These are phyloP conservation scores for Adelphocoris suturalis DNA, from an alignment of 2,888 invertebrate species.

Conservation along the genomic window DNA sequence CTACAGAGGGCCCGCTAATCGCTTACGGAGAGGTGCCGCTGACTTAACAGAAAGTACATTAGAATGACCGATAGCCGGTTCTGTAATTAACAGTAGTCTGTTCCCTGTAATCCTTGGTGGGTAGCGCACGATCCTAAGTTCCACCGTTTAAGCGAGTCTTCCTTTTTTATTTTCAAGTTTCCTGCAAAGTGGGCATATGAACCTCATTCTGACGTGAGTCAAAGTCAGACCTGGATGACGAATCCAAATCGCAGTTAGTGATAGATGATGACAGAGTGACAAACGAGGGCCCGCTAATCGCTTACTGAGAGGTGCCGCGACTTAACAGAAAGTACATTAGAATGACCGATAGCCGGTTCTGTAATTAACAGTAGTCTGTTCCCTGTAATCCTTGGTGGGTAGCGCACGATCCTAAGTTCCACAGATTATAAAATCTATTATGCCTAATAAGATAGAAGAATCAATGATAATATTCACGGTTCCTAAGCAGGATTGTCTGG, in stretches of 20 bases:
- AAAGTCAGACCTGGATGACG: too few species aligned
- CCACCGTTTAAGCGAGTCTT: background rate
- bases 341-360: conserved; percentile 42
- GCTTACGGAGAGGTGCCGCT: conserved; percentile 34
- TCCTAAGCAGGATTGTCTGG: too few species aligned
- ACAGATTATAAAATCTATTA: too few species aligned
- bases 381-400: conserved; percentile 21
- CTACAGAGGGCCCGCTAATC: background rate
- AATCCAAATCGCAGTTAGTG: too few species aligned
- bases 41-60: conserved; percentile 42
- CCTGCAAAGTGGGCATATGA: too few species aligned
- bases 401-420: conserved; percentile 22
- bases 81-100: conserved; percentile 26
- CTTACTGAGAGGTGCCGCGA: conserved; percentile 36
- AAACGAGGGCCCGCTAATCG: conserved; percentile 14
- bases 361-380: conserved; percentile 25
- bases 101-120: conserved; percentile 20
- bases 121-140: conserved; percentile 23
- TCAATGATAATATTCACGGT: too few species aligned
- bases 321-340: conserved; percentile 42
- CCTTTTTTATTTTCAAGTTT: background rate
- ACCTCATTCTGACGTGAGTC: too few species aligned
- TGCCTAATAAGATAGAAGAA: too few species aligned
- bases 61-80: conserved; percentile 42
- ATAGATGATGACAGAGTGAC: too few species aligned